A percentile compares a stretch with the other conserved stretches of the same genome.
phyloP scores from a whole-genome alignment of 2,797 vertebrate species.

The Phoxinus dragarum region DNA sequence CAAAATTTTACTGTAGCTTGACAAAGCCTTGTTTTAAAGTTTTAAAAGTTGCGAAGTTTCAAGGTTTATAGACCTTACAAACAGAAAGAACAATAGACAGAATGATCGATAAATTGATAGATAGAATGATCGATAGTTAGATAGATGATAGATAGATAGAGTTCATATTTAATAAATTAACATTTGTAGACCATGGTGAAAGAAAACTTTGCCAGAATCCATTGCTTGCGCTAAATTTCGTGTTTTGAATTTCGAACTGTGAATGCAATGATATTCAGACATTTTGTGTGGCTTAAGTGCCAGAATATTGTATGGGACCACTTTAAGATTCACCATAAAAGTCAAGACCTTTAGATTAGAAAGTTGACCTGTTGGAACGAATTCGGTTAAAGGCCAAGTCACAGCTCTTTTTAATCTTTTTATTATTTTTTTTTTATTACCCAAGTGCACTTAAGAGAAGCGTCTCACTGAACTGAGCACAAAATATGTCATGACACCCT shows the following conservation, averaged over 20 bases:
- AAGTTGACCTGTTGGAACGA: conserved; percentile 29
- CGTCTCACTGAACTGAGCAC: neutral
- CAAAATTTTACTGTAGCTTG: neutral
- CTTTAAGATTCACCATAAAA: conserved; percentile 11
- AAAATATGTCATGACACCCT: conserved; percentile 19
- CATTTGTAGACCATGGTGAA: too few relatives aligned
- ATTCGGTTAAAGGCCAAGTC: conserved; percentile 2
- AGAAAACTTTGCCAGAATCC: too few relatives aligned
- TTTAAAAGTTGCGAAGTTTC: neutral
- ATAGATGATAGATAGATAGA: neutral
- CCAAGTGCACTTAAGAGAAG: conserved; percentile 1
- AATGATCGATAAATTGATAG: neutral
- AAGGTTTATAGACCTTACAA: neutral
- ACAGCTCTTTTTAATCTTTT: conserved; percentile 1
- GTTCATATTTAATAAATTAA: too few relatives aligned
- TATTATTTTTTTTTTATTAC: neutral
- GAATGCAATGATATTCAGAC: neutral
- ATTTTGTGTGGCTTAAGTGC: conserved; percentile 1
- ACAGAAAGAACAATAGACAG: neutral
- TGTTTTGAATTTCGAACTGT: too few relatives aligned
- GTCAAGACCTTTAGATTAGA: conserved; percentile 32
- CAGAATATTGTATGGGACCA: conserved; percentile 2
- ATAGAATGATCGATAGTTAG: neutral
- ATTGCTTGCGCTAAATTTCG: too few relatives aligned
- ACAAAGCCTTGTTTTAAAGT: neutral